Conservation (phyloP, 2,888 invertebrate species). For the Calameuta filiformis region DNA sequence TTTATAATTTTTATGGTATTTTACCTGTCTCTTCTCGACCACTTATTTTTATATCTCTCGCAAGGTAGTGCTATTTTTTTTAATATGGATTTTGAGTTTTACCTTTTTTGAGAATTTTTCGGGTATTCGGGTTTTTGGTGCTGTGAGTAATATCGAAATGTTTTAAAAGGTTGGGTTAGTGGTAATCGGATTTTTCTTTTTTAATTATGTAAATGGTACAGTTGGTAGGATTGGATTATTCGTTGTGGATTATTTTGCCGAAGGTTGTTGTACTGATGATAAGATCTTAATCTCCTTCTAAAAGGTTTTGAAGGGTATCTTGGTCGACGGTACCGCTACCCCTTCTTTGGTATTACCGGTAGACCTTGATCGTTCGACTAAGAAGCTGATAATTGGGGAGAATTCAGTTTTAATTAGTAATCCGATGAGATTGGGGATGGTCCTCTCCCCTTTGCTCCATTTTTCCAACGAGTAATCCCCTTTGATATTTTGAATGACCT, state of each 20-base stretch:
- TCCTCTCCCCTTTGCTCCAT: background rate
- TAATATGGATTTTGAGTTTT: background rate
- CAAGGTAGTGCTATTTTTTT: background rate
- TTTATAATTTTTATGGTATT: background rate
- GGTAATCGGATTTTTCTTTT: background rate
- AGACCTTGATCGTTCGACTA: background rate
- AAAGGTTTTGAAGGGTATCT: background rate
- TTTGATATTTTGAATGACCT: background rate
- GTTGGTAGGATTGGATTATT: too few relatives aligned
- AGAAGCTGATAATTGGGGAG: background rate
- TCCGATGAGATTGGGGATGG: background rate
- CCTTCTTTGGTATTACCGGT: background rate
- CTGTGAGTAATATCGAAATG: background rate
- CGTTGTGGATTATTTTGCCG: background rate
- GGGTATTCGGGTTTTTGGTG: background rate
- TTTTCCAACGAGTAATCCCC: background rate
- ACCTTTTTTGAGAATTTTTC: background rate
- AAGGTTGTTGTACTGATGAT: background rate
- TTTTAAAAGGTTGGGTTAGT: background rate
- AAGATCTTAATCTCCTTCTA: background rate
- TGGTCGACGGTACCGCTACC: background rate
- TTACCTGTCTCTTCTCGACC: background rate
- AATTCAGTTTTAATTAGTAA: background rate
- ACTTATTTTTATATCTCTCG: background rate
- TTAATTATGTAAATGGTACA: too few relatives aligned